phyloP scores from a whole-genome alignment of 2,797 vertebrate genomes.

The Eospalax fontanierii region DNA sequence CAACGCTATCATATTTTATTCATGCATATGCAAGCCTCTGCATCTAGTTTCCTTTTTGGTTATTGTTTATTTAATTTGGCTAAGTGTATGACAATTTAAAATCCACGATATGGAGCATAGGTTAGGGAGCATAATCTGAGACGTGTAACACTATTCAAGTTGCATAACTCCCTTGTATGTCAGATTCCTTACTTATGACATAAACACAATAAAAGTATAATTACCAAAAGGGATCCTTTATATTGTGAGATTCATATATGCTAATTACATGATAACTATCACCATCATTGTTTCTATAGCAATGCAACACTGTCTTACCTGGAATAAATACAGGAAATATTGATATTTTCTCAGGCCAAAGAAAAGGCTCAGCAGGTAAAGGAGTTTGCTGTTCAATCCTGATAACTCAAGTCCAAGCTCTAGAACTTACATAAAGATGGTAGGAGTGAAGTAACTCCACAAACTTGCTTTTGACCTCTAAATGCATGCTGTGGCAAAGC shows the following conservation, averaged over 20 bases:
- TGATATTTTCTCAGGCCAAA: not conserved
- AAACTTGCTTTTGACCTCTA: no score
- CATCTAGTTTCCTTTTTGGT: not conserved
- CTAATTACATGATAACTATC: not conserved
- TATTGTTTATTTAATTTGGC: not conserved
- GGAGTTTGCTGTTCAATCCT: no score
- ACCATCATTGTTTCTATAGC: not conserved
- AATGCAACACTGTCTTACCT: not conserved
- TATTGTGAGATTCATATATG: not conserved
- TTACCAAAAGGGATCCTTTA: not conserved
- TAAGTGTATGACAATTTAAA: not conserved
- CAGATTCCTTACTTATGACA: not conserved
- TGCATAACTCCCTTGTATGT: not conserved
- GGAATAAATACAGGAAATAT: not conserved
- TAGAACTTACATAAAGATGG: no score
- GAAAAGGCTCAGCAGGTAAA: no score
- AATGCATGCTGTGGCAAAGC: no score
- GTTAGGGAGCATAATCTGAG: not conserved
- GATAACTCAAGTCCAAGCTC: no score
- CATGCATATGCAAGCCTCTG: not conserved
- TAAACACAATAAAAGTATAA: not conserved
- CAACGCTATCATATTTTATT: not conserved
- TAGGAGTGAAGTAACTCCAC: no score
- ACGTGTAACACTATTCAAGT: not conserved
- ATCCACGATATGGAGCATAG: not conserved